Conservation (phyloP, 92 coral and sea anemone genomes). For the Meandrina meandrites region DNA sequence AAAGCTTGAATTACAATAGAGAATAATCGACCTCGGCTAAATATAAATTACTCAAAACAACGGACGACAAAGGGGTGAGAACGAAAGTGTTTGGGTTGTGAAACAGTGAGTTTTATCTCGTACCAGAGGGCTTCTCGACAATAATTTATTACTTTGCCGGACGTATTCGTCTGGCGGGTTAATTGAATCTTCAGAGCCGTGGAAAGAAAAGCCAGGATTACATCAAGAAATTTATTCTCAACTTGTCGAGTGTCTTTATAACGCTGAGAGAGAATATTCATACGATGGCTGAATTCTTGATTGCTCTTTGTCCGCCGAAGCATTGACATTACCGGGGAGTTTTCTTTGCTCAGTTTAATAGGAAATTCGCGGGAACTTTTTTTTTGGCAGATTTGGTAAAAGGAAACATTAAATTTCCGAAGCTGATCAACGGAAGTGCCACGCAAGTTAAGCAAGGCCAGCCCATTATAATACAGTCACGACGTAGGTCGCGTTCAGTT, state of each 20-base stretch:
- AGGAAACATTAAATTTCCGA: conserved; percentile 77
- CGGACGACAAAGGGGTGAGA: conserved; percentile 59
- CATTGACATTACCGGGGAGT: conserved; percentile 3
- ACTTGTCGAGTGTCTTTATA: conserved; percentile 29
- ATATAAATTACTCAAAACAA: conserved; percentile 80
- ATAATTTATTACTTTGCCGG: conserved; percentile 3
- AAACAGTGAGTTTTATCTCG: conserved; percentile 20
- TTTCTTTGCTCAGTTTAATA: conserved; percentile 38
- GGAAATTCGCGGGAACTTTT: conserved; percentile 88
- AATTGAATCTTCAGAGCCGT: conserved; percentile 22
- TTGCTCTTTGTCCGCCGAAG: not conserved
- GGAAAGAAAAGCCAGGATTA: conserved; percentile 32
- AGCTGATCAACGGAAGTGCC: conserved; percentile 93
- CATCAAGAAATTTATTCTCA: conserved; percentile 30
- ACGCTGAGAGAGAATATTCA: conserved; percentile 31
- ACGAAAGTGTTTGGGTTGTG: conserved; percentile 45
- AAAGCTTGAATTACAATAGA: conserved; percentile 93
- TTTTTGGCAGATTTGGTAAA: conserved; percentile 80
- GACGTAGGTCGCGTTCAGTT: conserved; percentile 56
- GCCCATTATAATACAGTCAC: conserved; percentile 62
- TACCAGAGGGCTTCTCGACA: conserved; percentile 11
- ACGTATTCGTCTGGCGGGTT: not conserved
- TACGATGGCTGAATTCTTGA: not conserved
- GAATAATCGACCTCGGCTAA: conserved; percentile 80
- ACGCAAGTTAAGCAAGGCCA: conserved; percentile 78